Conservation (phyloP, 2,113 vertebrate genomes). For the Chauna torquata region DNA sequence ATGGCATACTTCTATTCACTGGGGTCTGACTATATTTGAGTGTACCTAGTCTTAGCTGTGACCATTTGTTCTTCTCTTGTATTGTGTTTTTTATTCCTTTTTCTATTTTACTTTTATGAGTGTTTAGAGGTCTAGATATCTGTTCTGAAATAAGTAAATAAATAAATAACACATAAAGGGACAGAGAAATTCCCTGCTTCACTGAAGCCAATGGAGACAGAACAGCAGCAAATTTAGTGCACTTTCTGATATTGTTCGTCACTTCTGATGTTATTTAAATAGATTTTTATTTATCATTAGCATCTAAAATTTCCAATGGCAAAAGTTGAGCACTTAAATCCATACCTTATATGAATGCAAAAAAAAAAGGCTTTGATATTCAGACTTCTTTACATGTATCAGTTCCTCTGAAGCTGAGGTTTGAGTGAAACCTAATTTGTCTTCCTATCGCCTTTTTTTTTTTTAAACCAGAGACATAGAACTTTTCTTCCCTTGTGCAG, state of each 20-base stretch:
- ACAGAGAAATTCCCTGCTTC: not conserved
- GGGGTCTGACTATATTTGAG: not conserved
- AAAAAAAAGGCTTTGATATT: not conserved
- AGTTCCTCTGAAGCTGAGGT: not conserved
- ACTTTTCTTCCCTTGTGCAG: not conserved
- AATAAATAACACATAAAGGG: not conserved
- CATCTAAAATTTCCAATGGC: not conserved
- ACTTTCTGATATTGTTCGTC: not conserved
- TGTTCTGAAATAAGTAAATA: not conserved
- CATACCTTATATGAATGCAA: not conserved
- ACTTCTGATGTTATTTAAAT: not conserved
- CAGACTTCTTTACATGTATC: not conserved
- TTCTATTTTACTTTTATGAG: not conserved
- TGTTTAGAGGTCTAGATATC: not conserved
- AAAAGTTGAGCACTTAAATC: not conserved
- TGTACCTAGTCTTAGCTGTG: not conserved
- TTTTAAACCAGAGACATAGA: not conserved
- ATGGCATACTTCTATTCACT: not conserved
- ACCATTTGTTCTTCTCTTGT: not conserved
- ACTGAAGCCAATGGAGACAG: not conserved
- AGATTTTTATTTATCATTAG: not conserved
- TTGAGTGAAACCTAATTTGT: not conserved
- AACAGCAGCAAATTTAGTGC: not conserved
- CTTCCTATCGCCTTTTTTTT: not conserved
- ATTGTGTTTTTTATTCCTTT: not conserved